phyloP scores from a whole-genome alignment of 2,888 invertebrate species.

The Drosophila sordidapex region DNA sequence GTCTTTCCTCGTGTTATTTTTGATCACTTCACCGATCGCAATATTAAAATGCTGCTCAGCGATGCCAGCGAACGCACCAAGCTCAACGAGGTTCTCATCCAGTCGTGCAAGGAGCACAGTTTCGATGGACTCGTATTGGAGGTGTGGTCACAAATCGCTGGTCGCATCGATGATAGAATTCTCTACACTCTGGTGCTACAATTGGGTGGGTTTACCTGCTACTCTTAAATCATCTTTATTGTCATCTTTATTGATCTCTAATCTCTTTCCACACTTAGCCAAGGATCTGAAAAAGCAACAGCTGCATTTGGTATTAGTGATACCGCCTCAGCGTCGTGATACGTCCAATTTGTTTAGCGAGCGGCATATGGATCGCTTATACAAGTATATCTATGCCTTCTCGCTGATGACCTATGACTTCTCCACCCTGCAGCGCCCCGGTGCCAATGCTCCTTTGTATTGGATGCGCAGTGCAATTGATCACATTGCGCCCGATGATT shows the following conservation, averaged over 20 bases:
- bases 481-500: conserved; percentile 88
- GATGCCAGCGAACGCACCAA: conserved; percentile 89
- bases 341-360: conserved; percentile 89
- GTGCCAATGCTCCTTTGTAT: conserved; percentile 94
- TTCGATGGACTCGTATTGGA: conserved; percentile 97
- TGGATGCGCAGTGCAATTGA: conserved; percentile 93
- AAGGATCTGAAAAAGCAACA: conserved; percentile 86
- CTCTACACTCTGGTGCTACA: conserved; percentile 88
- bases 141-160: conserved; percentile 93
- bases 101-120: conserved; percentile 90
- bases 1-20: conserved; percentile 96
- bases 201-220: conserved; percentile 82
- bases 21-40: conserved; percentile 92
- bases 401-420: conserved; percentile 99
- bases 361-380: conserved; percentile 91
- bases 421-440: conserved; percentile 92
- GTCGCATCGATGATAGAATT: conserved; percentile 87
- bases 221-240: too few relatives aligned
- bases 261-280: conserved; percentile 82
- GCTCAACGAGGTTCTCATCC: conserved; percentile 89
- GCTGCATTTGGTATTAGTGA: conserved; percentile 90
- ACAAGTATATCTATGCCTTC: conserved; percentile 92
- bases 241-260: not conserved
- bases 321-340: conserved; percentile 89
- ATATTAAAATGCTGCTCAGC: conserved; percentile 90